A percentile compares a stretch with the other conserved stretches of the same genome.
These are phyloP conservation scores for Synodontis membranacea DNA, from an alignment of 2,113 vertebrate genomes.

Conservation along the genomic window DNA sequence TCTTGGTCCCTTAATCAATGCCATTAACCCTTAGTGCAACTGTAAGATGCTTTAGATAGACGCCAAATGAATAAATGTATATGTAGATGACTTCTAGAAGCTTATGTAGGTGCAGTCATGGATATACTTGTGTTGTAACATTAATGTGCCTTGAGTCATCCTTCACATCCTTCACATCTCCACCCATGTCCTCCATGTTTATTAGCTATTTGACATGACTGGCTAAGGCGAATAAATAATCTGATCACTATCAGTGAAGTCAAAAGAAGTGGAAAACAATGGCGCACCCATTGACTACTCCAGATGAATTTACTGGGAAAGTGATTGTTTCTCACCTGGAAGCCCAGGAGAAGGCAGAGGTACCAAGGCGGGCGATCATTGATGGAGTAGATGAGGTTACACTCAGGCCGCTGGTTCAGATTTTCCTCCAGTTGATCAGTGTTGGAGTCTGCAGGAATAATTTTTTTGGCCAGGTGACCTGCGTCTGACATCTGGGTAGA, in stretches of 20 bases:
- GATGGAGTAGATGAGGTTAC: constrained; percentile 71
- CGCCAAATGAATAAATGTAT: neutral
- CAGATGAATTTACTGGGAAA: neutral
- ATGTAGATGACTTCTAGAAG: neutral
- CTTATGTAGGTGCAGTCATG: neutral
- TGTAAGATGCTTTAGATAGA: neutral
- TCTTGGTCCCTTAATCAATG: neutral
- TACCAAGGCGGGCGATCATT: constrained; percentile 76
- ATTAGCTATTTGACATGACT: neutral
- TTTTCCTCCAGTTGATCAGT: constrained; percentile 46
- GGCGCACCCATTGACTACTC: neutral
- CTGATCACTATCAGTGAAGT: neutral
- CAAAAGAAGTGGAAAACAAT: neutral
- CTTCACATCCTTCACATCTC: neutral
- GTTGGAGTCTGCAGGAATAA: constrained; percentile 42
- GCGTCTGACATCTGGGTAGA: constrained; percentile 57
- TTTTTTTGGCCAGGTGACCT: constrained; percentile 52
- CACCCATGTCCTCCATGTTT: neutral
- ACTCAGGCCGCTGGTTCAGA: constrained; percentile 6
- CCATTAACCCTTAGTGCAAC: neutral
- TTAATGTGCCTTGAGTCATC: neutral
- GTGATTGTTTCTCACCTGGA: constrained; percentile 65
- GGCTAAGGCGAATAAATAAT: neutral
- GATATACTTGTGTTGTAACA: neutral
- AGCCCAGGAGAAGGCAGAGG: constrained; percentile 75